Evolutionary conservation across 2,797 vertebrate species (phyloP).

Genomic region (Cuculus canorus): DNA sequence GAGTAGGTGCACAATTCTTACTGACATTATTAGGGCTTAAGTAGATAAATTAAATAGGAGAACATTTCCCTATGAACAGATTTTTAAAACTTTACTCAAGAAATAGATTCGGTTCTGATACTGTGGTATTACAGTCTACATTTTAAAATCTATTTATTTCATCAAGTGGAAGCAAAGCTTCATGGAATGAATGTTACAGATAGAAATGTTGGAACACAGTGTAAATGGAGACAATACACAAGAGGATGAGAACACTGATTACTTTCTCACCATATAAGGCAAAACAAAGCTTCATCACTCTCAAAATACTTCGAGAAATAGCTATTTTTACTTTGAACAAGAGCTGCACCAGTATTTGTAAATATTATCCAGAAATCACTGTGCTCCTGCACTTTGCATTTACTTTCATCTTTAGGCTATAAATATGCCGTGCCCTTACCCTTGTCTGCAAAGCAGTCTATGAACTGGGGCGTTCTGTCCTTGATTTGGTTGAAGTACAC

Average conservation of each 20-base stretch:
- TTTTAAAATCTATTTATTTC: not conserved
- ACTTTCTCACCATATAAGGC: not conserved
- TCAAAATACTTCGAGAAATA: not conserved
- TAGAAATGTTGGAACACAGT: conserved; percentile 51
- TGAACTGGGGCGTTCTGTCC: conserved; percentile 86
- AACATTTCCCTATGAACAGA: not conserved
- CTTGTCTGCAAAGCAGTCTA: conserved; percentile 87
- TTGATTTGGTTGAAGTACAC: conserved; percentile 88
- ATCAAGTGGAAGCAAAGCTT: conserved; percentile 55
- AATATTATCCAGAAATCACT: not conserved
- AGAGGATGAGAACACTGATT: conserved; percentile 10
- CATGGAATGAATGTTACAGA: conserved; percentile 71
- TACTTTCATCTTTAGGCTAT: not conserved
- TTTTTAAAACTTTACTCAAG: not conserved
- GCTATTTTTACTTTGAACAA: not conserved
- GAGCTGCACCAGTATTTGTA: not conserved
- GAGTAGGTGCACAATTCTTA: not conserved
- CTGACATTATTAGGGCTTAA: not conserved
- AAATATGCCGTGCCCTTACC: conserved; percentile 77
- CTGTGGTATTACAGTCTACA: not conserved
- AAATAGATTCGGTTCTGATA: not conserved
- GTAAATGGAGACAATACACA: conserved; percentile 61
- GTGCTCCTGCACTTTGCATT: not conserved
- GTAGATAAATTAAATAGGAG: not conserved
- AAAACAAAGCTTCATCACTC: conserved; percentile 14